A percentile compares a stretch with the other conserved stretches of the same genome.
Evolutionary conservation across 64 coral and sea anemone genomes (phyloP).

Genomic region (Montipora capricornis): DNA sequence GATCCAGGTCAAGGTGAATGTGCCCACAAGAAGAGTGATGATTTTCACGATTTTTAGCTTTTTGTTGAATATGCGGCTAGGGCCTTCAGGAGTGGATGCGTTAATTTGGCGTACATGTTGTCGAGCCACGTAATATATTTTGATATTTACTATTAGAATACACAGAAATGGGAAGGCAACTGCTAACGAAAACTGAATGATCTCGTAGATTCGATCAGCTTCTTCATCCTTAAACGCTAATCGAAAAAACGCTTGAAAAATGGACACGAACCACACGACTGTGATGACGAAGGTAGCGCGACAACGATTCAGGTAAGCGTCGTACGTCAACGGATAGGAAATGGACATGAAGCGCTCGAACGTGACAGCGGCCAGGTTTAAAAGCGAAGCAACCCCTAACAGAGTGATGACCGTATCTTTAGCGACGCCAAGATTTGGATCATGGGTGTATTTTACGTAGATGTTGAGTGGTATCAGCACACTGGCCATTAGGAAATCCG

Average conservation of each 20-base stretch:
- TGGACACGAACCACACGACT: conserved; percentile 64
- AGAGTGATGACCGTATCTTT: conserved; percentile 73
- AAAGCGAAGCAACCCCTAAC: conserved; percentile 74
- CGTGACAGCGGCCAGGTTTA: conserved; percentile 89
- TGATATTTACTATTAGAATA: conserved; percentile 72
- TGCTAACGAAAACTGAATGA: conserved; percentile 69
- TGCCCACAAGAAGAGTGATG: conserved; percentile 82
- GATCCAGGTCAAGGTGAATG: conserved; percentile 83
- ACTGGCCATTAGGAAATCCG: conserved; percentile 70
- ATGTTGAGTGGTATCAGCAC: conserved; percentile 72
- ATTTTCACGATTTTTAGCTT: conserved; percentile 84
- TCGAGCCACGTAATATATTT: conserved; percentile 75
- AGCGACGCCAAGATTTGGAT: not conserved
- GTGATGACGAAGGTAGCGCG: conserved; percentile 51
- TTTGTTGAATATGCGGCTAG: conserved; percentile 61
- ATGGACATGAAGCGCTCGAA: conserved; percentile 85
- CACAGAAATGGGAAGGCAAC: conserved; percentile 73
- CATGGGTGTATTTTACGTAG: not conserved
- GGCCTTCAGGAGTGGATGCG: conserved; percentile 19
- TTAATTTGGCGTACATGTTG: conserved; percentile 71
- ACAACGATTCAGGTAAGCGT: conserved; percentile 29
- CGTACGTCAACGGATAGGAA: conserved; percentile 68
- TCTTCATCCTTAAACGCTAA: conserved; percentile 31
- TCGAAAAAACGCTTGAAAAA: conserved; percentile 52
- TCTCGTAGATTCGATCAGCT: conserved; percentile 29